phyloP scores from a whole-genome alignment of 2,113 vertebrate genomes.

The Panthera tigris region DNA sequence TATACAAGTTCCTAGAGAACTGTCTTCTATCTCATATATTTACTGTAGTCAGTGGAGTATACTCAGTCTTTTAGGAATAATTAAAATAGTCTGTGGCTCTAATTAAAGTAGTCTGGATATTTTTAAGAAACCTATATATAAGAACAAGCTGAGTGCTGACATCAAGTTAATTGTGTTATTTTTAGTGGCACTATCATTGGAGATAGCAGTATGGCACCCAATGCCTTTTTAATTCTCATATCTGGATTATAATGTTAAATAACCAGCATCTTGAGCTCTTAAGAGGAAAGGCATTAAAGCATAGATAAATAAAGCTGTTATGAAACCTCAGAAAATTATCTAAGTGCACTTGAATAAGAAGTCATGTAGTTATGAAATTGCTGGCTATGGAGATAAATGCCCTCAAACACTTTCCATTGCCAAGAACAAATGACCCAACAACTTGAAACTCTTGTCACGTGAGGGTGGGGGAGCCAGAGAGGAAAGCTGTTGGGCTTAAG shows the following conservation, averaged over 20 bases:
- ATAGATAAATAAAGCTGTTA: constrained; percentile 65
- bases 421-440: neutral
- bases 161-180: constrained; percentile 72
- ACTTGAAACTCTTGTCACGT: neutral
- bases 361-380: constrained; percentile 4
- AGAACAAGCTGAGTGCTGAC: constrained; percentile 76
- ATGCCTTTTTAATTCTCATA: constrained; percentile 48
- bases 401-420: neutral
- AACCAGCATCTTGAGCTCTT: constrained; percentile 53
- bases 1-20: constrained; percentile 27
- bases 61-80: constrained; percentile 76
- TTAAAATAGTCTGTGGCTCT: constrained; percentile 76
- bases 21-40: constrained; percentile 42
- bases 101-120: constrained; percentile 75
- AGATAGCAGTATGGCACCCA: constrained; percentile 42
- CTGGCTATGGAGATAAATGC: neutral
- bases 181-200: constrained; percentile 53
- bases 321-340: constrained; percentile 58
- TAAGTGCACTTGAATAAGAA: constrained; percentile 47
- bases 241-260: constrained; percentile 58
- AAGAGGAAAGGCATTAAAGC: constrained; percentile 37
- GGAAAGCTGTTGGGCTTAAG: neutral
- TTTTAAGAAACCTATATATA: constrained; percentile 72
- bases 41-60: constrained; percentile 54
- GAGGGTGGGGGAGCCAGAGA: neutral